Evolutionary conservation across 2,113 vertebrate species (phyloP).

Genomic region (Gopherus flavomarginatus): DNA sequence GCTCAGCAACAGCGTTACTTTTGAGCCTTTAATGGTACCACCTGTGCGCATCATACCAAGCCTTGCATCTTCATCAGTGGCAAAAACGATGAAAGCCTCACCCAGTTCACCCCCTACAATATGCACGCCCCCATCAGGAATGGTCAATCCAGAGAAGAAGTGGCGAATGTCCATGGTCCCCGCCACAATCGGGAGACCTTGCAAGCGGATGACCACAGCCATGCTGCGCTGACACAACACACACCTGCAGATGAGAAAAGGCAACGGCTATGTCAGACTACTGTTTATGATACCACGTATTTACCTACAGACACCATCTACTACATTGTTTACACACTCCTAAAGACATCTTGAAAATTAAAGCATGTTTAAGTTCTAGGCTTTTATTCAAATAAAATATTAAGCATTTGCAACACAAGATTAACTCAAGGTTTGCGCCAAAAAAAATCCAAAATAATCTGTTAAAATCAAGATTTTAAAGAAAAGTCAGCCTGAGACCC

Average conservation of each 20-base stretch:
- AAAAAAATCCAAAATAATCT: constrained; percentile 59
- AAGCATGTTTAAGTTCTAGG: constrained; percentile 21
- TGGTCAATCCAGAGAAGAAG: constrained; percentile 99
- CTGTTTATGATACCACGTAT: constrained; percentile 78
- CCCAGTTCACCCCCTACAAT: constrained; percentile 99
- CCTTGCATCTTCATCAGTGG: constrained; percentile 99
- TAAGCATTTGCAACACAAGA: constrained; percentile 62
- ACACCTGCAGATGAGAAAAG: constrained; percentile 99
- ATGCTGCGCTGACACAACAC: constrained; percentile 98
- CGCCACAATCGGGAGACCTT: constrained; percentile 99
- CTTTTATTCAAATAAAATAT: constrained; percentile 49
- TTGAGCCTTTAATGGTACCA: constrained; percentile 97
- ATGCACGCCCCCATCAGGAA: constrained; percentile 99
- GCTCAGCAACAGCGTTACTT: constrained; percentile 97
- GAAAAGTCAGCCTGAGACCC: constrained; percentile 50
- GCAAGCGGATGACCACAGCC: constrained; percentile 99
- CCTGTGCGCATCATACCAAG: constrained; percentile 99
- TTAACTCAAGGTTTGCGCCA: constrained; percentile 29
- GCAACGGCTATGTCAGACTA: constrained; percentile 95
- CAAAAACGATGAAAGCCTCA: constrained; percentile 99
- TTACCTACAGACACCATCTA: constrained; percentile 80
- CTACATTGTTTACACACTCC: constrained; percentile 67
- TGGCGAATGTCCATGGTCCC: constrained; percentile 99
- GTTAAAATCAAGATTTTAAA: constrained; percentile 38
- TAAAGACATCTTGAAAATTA: constrained; percentile 62